Evolutionary conservation across 2,113 vertebrate species (phyloP).

Genomic region (Montifringilla adamsi): DNA sequence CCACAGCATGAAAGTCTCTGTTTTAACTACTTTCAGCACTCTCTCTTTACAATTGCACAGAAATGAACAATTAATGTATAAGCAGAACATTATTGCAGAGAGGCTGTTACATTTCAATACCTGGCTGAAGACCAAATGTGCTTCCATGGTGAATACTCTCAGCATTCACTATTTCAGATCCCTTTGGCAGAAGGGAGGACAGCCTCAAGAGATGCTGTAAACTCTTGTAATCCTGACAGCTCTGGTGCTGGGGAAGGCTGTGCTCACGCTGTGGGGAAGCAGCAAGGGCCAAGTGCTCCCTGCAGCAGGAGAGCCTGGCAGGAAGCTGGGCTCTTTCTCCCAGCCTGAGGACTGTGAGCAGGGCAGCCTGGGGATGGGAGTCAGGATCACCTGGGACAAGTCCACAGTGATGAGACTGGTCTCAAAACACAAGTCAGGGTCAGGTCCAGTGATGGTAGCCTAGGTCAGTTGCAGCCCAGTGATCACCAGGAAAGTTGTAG

Average conservation of each 20-base stretch:
- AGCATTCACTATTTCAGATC: background rate
- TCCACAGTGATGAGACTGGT: background rate
- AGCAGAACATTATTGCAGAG: slow-evolving; percentile 26
- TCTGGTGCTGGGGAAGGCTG: background rate
- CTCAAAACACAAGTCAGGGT: rapidly evolving
- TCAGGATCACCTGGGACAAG: background rate
- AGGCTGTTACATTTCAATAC: slow-evolving; percentile 31
- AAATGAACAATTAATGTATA: slow-evolving; percentile 31
- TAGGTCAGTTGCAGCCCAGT: background rate
- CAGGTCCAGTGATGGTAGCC: background rate
- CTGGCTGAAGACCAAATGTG: slow-evolving; percentile 36
- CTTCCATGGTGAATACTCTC: background rate
- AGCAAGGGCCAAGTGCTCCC: background rate
- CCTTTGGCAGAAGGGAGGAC: background rate
- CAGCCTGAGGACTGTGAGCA: background rate
- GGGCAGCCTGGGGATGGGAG: background rate
- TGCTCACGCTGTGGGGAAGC: background rate
- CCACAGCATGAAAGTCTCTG: slow-evolving; percentile 47
- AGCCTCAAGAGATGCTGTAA: background rate
- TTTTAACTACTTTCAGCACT: slow-evolving; percentile 31
- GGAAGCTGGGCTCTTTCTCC: rapidly evolving
- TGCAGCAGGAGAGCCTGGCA: background rate
- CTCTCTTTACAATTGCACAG: background rate
- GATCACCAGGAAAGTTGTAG: background rate
- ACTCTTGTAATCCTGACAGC: background rate